Conservation (phyloP, 2,888 invertebrate genomes). For the Drosophila algonquin region DNA sequence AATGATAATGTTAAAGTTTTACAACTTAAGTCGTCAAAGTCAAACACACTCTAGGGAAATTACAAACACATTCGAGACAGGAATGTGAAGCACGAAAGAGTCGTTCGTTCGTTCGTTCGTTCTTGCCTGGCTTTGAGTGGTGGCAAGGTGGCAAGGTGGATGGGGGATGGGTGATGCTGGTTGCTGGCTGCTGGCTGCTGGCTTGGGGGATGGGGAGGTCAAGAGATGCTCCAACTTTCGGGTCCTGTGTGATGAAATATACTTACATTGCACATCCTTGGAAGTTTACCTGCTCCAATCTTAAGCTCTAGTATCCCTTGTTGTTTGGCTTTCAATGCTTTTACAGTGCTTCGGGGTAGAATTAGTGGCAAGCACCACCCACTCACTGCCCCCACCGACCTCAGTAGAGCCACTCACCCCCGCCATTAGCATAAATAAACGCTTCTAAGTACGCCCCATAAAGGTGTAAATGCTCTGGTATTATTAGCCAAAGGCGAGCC, state of each 20-base stretch:
- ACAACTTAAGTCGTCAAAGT: constrained; percentile 84
- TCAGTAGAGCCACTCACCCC: constrained; percentile 8
- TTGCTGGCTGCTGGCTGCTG: neutral
- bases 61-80: constrained; percentile 82
- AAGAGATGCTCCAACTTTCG: constrained; percentile 56
- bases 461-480: constrained; percentile 81
- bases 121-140: neutral
- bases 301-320: constrained; percentile 55
- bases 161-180: too few species aligned
- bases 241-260: constrained; percentile 70
- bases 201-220: constrained; percentile 45
- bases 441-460: constrained; percentile 76
- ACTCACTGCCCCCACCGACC: constrained; percentile 31
- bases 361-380: constrained; percentile 73
- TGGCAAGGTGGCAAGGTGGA: constrained; percentile 7
- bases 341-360: constrained; percentile 81
- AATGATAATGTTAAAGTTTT: constrained; percentile 84
- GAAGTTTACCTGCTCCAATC: constrained; percentile 65
- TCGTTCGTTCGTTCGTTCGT: constrained; percentile 3
- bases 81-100: constrained; percentile 50
- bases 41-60: constrained; percentile 83
- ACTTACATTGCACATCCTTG: constrained; percentile 35
- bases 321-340: constrained; percentile 51
- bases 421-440: constrained; percentile 81
- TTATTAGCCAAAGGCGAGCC: constrained; percentile 67